Evolutionary conservation across 2,888 invertebrate genomes (phyloP).

Genomic region (Eueremaeus valkanovi): DNA sequence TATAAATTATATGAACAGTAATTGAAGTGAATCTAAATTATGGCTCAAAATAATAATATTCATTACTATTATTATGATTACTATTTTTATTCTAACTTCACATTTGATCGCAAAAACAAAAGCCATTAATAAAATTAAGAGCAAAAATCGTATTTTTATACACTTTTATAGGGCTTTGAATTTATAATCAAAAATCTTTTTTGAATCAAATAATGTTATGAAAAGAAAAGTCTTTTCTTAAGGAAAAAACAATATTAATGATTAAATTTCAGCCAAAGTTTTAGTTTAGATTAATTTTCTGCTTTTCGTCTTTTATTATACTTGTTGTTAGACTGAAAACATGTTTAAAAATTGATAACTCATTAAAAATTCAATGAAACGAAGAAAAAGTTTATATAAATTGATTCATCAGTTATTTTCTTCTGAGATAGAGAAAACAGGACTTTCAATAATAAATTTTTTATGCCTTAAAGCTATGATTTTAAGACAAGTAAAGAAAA

Average conservation of each 20-base stretch:
- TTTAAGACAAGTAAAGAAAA: not conserved
- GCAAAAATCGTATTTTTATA: not conserved
- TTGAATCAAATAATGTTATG: not conserved
- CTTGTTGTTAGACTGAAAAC: not conserved
- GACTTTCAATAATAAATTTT: constrained; percentile 7
- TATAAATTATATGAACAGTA: not conserved
- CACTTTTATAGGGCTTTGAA: not conserved
- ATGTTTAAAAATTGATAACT: constrained; percentile 6
- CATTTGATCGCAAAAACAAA: constrained; percentile 12
- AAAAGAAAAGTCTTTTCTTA: not conserved
- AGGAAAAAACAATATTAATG: not conserved
- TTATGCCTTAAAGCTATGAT: not conserved
- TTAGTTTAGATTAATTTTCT: not conserved
- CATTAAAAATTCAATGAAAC: constrained; percentile 2
- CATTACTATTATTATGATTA: not conserved
- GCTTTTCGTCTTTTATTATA: not conserved
- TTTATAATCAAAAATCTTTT: not conserved
- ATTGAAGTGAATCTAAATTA: not conserved
- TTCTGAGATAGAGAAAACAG: not conserved
- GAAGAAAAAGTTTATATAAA: not conserved
- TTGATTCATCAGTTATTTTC: not conserved
- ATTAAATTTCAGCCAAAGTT: not conserved
- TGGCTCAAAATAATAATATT: not conserved
- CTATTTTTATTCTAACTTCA: not conserved
- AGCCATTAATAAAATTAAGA: constrained; percentile 3